Conservation (phyloP, 2,888 invertebrate species). For the Amphimallon solstitiale region DNA sequence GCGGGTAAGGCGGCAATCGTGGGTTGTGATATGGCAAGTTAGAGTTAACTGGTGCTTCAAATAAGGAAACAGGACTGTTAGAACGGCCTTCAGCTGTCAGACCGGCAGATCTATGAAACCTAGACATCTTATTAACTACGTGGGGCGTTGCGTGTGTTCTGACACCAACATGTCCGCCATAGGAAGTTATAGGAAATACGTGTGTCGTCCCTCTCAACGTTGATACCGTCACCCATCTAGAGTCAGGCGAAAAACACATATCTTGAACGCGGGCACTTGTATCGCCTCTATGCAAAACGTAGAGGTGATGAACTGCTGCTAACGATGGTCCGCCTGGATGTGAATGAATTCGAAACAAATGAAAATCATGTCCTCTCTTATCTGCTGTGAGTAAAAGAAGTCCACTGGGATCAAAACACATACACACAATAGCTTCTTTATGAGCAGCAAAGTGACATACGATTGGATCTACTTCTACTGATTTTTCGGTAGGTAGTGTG, state of each 20-base stretch:
- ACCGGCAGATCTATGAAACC: conserved; percentile 95
- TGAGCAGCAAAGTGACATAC: conserved; percentile 91
- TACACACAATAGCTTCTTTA: conserved; percentile 86
- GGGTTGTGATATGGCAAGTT: conserved; percentile 85
- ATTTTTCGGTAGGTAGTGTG: conserved; percentile 48
- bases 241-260: conserved; percentile 89
- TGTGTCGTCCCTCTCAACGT: conserved; percentile 97
- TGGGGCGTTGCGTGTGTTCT: conserved; percentile 95
- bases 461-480: conserved; percentile 73
- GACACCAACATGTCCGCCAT: conserved; percentile 90
- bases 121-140: conserved; percentile 92
- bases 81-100: conserved; percentile 76
- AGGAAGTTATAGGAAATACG: conserved; percentile 96
- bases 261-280: conserved; percentile 96
- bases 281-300: conserved; percentile 93
- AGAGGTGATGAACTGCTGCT: conserved; percentile 93
- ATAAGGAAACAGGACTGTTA: conserved; percentile 74
- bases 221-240: conserved; percentile 96
- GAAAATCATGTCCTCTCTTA: conserved; percentile 93
- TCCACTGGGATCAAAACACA: conserved; percentile 92
- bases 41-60: conserved; percentile 58
- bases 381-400: conserved; percentile 91
- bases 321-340: conserved; percentile 85
- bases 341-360: conserved; percentile 93
- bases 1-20: conserved; percentile 89